Base-by-base conservation (phyloP, 2,888 invertebrate species). In the Cephus sareptanus region DNA sequence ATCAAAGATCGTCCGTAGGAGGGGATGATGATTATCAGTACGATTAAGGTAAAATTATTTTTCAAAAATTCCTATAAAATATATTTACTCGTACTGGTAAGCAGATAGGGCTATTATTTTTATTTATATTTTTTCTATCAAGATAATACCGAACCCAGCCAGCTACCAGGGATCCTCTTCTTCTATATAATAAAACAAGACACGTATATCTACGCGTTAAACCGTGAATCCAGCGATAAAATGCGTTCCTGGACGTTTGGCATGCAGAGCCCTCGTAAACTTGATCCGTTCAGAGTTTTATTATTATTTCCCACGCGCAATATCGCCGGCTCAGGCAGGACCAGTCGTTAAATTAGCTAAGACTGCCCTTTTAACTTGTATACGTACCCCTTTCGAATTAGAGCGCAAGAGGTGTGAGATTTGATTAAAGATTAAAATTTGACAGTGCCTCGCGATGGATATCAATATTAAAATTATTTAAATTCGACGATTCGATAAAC, bases 211-310 rank as follows among this genome's bases (percentile, higher is more conserved):
- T 23, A 56, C 15, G 56, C 23, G 56, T 23, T 15, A 56, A 56
- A 56, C 56, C 23, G 9, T 23, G 86, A 87, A 86, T 85, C 79
- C 77, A 78, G 83, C 86, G 87, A 87, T 89, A 89, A 88, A 90
- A 87, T 83, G 84, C 83, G 82, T 80, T 74, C 71, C 77, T 75
- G 74, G 76, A 71, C 75, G 35, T 78, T 40, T 77, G 78, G 69
- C 37, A 31, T 76, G 81, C 78, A 76, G 80, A 82, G 80, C 31
- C 80, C 84, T 87, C 88, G 86, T 91, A 90, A 91, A 91, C 88
- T 88, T 90, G 90, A 91, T 91, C 91, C 91, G 87, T 90, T 90
- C 89, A 90, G 89, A 56, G 88, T 86, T 91, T 91, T 91, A 91
- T 91, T 91, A 91, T 91, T 90, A 91, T 91, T 90, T 91, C 88